Percentiles rank a stretch among this genome's conserved stretches.
These are phyloP conservation scores for Drosophila nr. perissopoda DNA, from an alignment of 2,888 invertebrate species.

Conservation along the genomic window DNA sequence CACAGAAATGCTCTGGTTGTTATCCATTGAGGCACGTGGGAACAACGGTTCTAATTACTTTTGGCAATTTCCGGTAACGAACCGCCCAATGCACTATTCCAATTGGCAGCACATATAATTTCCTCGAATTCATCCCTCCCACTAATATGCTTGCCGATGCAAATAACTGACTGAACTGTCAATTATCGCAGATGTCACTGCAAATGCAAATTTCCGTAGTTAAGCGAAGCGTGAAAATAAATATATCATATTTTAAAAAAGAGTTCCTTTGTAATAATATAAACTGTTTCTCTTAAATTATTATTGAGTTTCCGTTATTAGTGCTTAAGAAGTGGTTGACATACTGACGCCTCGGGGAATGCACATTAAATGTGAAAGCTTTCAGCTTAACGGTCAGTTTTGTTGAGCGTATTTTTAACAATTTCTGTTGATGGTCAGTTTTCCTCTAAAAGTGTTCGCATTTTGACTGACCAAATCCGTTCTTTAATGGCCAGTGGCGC, in stretches of 20 bases:
- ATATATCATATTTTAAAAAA: conserved; percentile 13
- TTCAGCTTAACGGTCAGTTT: conserved; percentile 56
- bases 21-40: conserved; percentile 8
- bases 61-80: conserved; percentile 15
- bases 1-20: background rate
- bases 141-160: background rate
- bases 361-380: conserved; percentile 46
- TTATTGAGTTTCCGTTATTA: conserved; percentile 1
- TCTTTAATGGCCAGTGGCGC: background rate
- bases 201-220: conserved; percentile 1
- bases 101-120: conserved; percentile 22
- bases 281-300: conserved; percentile 18
- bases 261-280: background rate
- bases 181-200: conserved; percentile 8
- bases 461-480: background rate
- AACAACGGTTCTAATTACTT: conserved; percentile 32
- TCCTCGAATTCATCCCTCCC: background rate
- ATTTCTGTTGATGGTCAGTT: background rate
- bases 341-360: background rate
- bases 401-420: background rate
- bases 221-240: conserved; percentile 2
- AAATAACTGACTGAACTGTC: conserved; percentile 4
- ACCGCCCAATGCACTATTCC: conserved; percentile 4
- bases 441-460: conserved; percentile 10
- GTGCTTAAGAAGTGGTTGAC: conserved; percentile 9